Conservation (phyloP, 1,140 invertebrate genomes). For the Eubasilissa regina region DNA sequence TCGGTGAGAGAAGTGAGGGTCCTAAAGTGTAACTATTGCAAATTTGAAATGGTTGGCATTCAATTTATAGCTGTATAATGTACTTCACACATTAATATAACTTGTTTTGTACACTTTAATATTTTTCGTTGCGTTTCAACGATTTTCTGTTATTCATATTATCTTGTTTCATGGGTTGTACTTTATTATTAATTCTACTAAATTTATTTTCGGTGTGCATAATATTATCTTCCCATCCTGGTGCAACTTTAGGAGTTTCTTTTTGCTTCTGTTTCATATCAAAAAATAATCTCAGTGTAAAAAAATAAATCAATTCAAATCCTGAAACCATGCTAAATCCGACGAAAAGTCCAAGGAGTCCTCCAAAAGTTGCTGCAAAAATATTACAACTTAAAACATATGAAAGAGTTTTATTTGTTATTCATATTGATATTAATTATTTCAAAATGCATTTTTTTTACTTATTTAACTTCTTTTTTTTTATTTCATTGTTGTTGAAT, state of each 20-base stretch:
- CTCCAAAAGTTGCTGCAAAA: slow-evolving; percentile 79
- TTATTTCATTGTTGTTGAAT: too few relatives aligned
- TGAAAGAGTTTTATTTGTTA: too few relatives aligned
- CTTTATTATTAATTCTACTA: not conserved
- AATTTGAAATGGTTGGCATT: too few relatives aligned
- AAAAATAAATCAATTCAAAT: slow-evolving; percentile 78
- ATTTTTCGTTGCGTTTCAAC: too few relatives aligned
- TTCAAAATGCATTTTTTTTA: too few relatives aligned
- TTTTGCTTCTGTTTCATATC: slow-evolving; percentile 61
- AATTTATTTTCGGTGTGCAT: not conserved
- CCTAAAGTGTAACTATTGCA: too few relatives aligned
- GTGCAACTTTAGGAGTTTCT: not conserved
- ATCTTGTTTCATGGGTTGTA: not conserved
- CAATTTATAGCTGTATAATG: too few relatives aligned
- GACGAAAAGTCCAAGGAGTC: slow-evolving; percentile 76
- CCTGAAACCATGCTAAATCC: slow-evolving; percentile 80
- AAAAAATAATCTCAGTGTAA: slow-evolving; percentile 71
- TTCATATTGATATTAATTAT: too few relatives aligned
- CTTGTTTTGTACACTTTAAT: too few relatives aligned
- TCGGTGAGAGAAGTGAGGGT: too few relatives aligned
- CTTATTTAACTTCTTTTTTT: too few relatives aligned
- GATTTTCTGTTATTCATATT: not conserved
- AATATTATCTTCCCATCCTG: not conserved
- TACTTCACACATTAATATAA: too few relatives aligned
- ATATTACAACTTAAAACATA: slow-evolving; percentile 5